Percentiles rank a stretch among this genome's conserved stretches.
Evolutionary conservation across 2,888 invertebrate genomes (phyloP).

Genomic region (Plebejus melissa): DNA sequence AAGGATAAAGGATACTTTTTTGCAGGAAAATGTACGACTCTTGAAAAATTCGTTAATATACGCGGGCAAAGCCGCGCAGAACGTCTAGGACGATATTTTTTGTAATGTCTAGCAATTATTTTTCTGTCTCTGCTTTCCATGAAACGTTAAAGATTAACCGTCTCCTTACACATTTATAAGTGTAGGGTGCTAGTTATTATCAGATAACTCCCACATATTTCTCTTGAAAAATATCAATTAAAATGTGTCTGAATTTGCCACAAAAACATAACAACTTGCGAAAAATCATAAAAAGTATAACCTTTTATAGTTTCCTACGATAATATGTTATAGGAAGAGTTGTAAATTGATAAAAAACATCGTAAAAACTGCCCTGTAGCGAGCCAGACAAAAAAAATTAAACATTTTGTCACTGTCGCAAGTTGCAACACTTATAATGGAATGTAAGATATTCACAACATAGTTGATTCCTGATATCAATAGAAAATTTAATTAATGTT

Average conservation of each 20-base stretch:
- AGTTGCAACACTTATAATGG: background rate
- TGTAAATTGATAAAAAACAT: constrained; percentile 4
- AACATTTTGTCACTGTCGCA: constrained; percentile 3
- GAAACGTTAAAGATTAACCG: too few species aligned
- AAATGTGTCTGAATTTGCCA: background rate
- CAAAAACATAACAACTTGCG: background rate
- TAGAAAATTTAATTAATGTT: constrained; percentile 1
- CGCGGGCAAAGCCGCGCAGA: too few species aligned
- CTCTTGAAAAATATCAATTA: background rate
- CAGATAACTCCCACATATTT: background rate
- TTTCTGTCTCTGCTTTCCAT: too few species aligned
- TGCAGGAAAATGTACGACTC: too few species aligned
- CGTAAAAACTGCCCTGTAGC: background rate
- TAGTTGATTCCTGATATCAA: background rate
- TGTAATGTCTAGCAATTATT: too few species aligned
- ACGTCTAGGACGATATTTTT: too few species aligned
- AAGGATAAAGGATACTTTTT: too few species aligned
- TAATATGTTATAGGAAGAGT: background rate
- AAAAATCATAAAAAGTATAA: background rate
- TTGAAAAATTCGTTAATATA: too few species aligned
- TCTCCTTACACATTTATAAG: too few species aligned
- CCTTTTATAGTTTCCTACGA: background rate
- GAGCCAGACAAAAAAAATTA: background rate
- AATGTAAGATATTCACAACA: background rate
- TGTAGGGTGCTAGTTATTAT: background rate